Base-by-base conservation (phyloP, 37 sponge, comb jelly and placozoan genomes). In the Bolinopsis microptera region DNA sequence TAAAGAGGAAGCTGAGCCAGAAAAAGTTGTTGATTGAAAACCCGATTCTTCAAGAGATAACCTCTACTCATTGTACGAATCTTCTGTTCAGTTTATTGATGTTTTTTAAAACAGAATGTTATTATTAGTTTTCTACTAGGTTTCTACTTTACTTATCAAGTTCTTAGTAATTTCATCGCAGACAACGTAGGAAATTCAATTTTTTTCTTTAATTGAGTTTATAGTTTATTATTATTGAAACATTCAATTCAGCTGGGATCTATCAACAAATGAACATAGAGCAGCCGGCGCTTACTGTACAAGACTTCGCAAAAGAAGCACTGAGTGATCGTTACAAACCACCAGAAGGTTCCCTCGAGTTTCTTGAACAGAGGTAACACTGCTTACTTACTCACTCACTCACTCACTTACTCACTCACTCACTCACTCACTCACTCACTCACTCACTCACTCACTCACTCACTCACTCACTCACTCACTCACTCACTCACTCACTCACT, bases 191-290 rank as follows among this genome's bases (percentile, higher is more conserved):
- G 61, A 48, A 48, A 48, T 48, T 48, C 61, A 13, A 13, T 48
- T 48, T 48, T 48, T 48, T 30, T 72, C 26, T 28, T 72, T 28
- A 5, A 72, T n/a, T 72, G 75, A n/a, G 5, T 30, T 72, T 28
- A 8, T 23, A n/a, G 5, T 30, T 24, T 28, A 30, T n/a, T n/a
- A n/a, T n/a, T n/a, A n/a, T n/a, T n/a, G 5, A 8, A 8, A 26
- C 27, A n/a, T 16, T 74, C 26, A 13, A 69, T 38, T 28, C 76
- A 93, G 74, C 74, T 1, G 96, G 99, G 0, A 92, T 97, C 0
- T 99, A 96, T 38, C 96, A 97, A 76, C 93, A 96, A 69, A 95
- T 95, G 92, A 99, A 99, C 96, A 96, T 99, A 5, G 97, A 97
- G 94, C 96, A 97, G 94, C 96, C 96, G 77, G 67, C 95, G 0